Evolutionary conservation across 64 coral and sea anemone species (phyloP), one percentile per base, ranked within the genome.

Genomic region (Astreopora myriophthalma): DNA sequence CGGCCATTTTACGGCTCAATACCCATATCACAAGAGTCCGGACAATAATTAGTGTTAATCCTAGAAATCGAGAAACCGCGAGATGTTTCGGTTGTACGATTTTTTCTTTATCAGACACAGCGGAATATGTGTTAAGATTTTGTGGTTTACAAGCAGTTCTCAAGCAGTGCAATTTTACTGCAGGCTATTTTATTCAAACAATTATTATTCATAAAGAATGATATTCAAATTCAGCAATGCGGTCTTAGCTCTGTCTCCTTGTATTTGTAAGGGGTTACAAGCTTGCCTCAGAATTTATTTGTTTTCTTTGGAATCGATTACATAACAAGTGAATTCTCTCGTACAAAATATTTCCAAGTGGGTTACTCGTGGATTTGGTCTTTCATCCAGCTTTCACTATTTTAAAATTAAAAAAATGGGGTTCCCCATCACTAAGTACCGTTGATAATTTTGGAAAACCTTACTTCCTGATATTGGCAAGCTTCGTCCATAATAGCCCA

Each of bases 41-140:
- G 11, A 44, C 0, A 11, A 44, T 11, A 44, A n/a, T n/a, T n/a
- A n/a, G n/a, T n/a, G n/a, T n/a, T n/a, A n/a, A n/a, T n/a, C n/a
- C n/a, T 44, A 44, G 40, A 44, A 44, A 44, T 44, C 40, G 40
- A 44, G 11, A 44, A 44, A 44, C 40, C n/a, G n/a, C n/a, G n/a
- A n/a, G n/a, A n/a, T n/a, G n/a, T 78, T 78, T 78, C 11, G 75
- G 25, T 78, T 78, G 20, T 11, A 24, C 42, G n/a, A 78, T 52
- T 78, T 78, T 44, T 26, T 78, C n/a, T 78, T 49, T 36, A 46
- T 66, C 11, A 80, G 33, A 80, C 55, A 28, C 22, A 30, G 4
- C 38, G 42, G 26, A n/a, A n/a, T 80, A 60, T 12, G 22, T 48
- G 29, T 35, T 32, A 60, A 60, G 16, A 4, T 77, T 46, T 76